Base-by-base conservation (phyloP, 2,888 invertebrate genomes). In the Synanthedon vespiformis region DNA sequence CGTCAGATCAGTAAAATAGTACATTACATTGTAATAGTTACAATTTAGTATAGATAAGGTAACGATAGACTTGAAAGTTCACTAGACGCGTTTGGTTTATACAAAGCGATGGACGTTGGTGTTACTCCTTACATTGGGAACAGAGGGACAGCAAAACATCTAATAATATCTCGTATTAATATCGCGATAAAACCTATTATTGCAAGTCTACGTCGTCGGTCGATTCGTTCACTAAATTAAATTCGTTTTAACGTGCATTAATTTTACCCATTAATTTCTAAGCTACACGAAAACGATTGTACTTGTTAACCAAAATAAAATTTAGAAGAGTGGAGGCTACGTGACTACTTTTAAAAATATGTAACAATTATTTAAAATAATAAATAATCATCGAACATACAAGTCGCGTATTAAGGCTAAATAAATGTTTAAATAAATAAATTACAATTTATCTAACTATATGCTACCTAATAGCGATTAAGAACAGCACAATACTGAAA, bases 371-470 rank as follows among this genome's bases (percentile, higher is more conserved):
- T 65, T 64, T 34, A 34, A 34, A 10, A 34, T 10, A 34, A 34
- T 34, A 34, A 34, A 34, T 34, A 72, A 81, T 80, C 80, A 81
- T 81, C 80, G 80, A 75, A 74, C 68, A 75, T 76, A 73, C 72
- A 67, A 63, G 69, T 66, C 69, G 72, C 78, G 74, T 73, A 72
- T 68, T 67, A 74, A 63, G 67, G 79, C 22, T 22, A 4, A 22
- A 22, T 84, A n/a, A n/a, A 82, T 71, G 63, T 71, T 77, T 13
- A 74, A 84, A 86, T 84, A 83, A 85, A 86, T 86, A 85, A 87
- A 84, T 83, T 76, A 79, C 65, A 73, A 77, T 81, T 80, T 80
- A 72, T 75, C 80, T 85, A 85, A 81, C 74, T 80, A 82, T 63
- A 68, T 34, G 2, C 76, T 84, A 84, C 65, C 77, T 85, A 83